phyloP scores from a whole-genome alignment of 2,113 vertebrate species.

The Microtus pennsylvanicus region DNA sequence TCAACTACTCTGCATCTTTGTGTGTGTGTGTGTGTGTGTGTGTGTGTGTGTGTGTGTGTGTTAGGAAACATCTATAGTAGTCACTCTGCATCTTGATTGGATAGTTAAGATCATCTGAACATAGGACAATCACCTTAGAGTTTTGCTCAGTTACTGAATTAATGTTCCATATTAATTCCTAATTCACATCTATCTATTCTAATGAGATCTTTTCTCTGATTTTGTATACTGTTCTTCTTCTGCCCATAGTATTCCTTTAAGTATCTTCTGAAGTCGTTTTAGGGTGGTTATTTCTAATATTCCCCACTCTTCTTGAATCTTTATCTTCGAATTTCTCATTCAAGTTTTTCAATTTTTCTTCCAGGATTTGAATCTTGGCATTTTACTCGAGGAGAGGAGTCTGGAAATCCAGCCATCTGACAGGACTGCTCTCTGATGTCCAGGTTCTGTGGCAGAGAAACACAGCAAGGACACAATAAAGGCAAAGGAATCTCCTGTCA shows the following conservation, averaged over 20 bases:
- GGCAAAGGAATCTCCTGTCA: neutral
- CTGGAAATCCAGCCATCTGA: neutral
- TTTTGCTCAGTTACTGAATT: neutral
- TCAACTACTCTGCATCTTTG: neutral
- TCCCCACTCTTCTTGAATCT: neutral
- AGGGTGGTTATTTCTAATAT: neutral
- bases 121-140: neutral
- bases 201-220: neutral
- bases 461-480: neutral
- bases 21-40: too few species aligned
- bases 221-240: neutral
- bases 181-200: neutral
- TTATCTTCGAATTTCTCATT: neutral
- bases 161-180: neutral
- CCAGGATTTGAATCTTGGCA: neutral
- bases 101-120: neutral
- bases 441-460: neutral
- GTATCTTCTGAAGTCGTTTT: neutral
- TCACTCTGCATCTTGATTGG: neutral
- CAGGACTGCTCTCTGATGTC: neutral
- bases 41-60: too few species aligned
- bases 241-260: neutral
- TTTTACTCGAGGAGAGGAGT: neutral
- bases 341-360: neutral
- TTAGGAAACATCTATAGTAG: neutral